Evolutionary conservation across 2,113 vertebrate species (phyloP).

Genomic region (Donacobius atricapilla): DNA sequence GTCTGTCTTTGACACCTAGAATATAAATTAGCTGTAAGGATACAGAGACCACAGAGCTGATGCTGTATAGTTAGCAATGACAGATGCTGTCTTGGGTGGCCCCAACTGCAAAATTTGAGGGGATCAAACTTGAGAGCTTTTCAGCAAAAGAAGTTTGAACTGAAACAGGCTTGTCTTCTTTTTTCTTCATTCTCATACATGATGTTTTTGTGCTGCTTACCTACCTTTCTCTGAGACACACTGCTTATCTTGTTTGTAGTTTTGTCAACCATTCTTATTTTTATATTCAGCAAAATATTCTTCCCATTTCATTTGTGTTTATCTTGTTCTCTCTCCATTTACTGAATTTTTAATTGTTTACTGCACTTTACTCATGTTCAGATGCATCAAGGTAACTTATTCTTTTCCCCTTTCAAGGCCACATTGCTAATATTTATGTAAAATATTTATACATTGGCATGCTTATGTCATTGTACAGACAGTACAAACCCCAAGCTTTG

Average conservation of each 20-base stretch:
- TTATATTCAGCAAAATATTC: neutral
- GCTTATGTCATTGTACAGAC: neutral
- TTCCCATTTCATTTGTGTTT: neutral
- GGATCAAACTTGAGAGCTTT: neutral
- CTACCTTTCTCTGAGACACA: neutral
- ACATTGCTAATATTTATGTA: neutral
- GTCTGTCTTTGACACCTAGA: neutral
- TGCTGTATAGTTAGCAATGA: neutral
- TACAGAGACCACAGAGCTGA: neutral
- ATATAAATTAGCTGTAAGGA: neutral
- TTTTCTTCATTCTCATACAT: neutral
- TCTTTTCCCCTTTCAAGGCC: neutral
- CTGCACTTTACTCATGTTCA: neutral
- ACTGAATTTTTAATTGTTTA: neutral
- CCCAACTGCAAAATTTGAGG: neutral
- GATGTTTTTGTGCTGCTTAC: neutral
- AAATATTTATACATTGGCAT: neutral
- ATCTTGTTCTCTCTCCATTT: neutral
- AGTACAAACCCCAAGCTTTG: neutral
- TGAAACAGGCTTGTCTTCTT: neutral
- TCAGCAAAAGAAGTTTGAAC: neutral
- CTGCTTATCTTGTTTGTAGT: neutral
- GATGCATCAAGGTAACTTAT: accelerated
- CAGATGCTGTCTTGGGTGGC: neutral
- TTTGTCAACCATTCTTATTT: neutral